Conservation (phyloP, 2,888 invertebrate genomes). For the Cosmopolites sordidus region DNA sequence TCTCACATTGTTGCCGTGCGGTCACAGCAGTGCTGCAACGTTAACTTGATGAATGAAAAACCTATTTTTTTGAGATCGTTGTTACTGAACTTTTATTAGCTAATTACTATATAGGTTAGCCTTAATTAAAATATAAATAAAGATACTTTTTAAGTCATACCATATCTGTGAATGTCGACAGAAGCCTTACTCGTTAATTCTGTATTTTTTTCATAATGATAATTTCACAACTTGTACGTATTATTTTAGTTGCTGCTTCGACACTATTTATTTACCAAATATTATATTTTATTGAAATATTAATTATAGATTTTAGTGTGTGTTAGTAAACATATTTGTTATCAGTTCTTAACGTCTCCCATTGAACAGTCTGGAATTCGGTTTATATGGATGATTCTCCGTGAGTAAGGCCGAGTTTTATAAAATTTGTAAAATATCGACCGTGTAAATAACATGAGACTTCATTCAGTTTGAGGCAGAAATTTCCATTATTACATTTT, state of each 20-base stretch:
- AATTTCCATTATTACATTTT: constrained; percentile 28
- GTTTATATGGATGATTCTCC: constrained; percentile 21
- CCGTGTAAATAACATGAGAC: constrained; percentile 16
- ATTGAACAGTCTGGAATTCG: constrained; percentile 10
- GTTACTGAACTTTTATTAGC: constrained; percentile 41
- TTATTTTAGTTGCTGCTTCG: constrained; percentile 29
- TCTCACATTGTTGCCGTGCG: constrained; percentile 48
- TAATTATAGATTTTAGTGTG: constrained; percentile 37
- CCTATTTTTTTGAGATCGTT: constrained; percentile 35
- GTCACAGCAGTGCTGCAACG: constrained; percentile 48
- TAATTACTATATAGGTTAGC: constrained; percentile 44
- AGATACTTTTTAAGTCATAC: constrained; percentile 45
- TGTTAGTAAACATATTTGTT: constrained; percentile 36
- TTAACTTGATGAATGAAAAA: constrained; percentile 34
- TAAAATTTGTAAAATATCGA: constrained; percentile 35
- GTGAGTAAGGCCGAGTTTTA: constrained; percentile 40
- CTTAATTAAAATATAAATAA: constrained; percentile 43
- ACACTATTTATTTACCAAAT: constrained; percentile 43
- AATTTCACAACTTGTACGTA: constrained; percentile 25
- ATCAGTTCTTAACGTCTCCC: constrained; percentile 3
- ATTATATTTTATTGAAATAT: constrained; percentile 38
- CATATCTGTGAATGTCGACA: constrained; percentile 45
- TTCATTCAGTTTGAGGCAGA: constrained; percentile 23
- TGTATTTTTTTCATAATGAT: constrained; percentile 33
- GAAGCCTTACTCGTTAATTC: constrained; percentile 45